phyloP scores from a whole-genome alignment of 2,888 invertebrate genomes.

The Synanthedon vespiformis region DNA sequence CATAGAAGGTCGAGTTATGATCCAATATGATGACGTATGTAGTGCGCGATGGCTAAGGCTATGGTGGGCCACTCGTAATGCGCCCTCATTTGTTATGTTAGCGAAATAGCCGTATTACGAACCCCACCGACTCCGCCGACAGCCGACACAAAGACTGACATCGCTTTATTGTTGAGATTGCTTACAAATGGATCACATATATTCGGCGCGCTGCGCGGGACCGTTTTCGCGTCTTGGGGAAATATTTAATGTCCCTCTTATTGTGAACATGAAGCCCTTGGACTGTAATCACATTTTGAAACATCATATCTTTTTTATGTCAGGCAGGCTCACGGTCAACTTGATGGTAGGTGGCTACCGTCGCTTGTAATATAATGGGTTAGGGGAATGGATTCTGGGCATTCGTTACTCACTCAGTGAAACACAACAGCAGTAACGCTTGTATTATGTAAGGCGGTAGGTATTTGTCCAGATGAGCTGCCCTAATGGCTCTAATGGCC shows the following conservation, averaged over 20 bases:
- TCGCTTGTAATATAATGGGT: too few species aligned
- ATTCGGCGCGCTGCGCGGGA: slow-evolving; percentile 21
- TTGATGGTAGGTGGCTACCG: too few species aligned
- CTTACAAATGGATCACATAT: slow-evolving; percentile 54
- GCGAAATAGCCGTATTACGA: slow-evolving; percentile 48
- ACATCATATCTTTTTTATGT: background rate
- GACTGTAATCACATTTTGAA: background rate
- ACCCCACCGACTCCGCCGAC: slow-evolving; percentile 22
- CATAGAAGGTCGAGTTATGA: slow-evolving; percentile 2
- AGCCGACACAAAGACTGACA: slow-evolving; percentile 51
- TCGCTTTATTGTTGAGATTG: slow-evolving; percentile 57
- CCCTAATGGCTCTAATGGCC: too few species aligned
- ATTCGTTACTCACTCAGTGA: too few species aligned
- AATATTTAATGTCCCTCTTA: background rate
- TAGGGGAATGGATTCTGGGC: too few species aligned
- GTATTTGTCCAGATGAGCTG: too few species aligned
- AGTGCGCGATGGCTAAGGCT: slow-evolving; percentile 16
- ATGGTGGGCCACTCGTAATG: slow-evolving; percentile 36
- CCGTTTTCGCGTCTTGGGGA: background rate
- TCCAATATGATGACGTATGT: slow-evolving; percentile 31
- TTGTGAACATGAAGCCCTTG: background rate
- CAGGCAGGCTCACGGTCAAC: too few species aligned
- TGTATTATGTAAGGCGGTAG: too few species aligned
- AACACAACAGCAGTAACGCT: too few species aligned
- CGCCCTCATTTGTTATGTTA: slow-evolving; percentile 57